phyloP scores from a whole-genome alignment of 1,140 invertebrate genomes.

The Halictus rubicundus region DNA sequence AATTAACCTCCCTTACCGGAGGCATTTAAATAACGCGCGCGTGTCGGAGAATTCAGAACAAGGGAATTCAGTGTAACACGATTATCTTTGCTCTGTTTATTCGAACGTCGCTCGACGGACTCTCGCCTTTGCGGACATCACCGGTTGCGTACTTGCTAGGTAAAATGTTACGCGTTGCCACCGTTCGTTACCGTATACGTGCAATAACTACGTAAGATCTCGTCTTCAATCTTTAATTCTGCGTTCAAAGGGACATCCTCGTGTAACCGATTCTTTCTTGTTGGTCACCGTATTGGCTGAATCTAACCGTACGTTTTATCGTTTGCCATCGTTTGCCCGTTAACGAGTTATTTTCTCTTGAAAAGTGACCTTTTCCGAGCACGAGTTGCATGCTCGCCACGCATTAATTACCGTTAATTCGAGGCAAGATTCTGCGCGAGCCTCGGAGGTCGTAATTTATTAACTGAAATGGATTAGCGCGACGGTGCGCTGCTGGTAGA shows the following conservation, averaged over 20 bases:
- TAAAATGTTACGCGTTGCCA: too few species aligned
- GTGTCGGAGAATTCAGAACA: not conserved
- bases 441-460: conserved; percentile 31
- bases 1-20: not conserved
- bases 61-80: not conserved
- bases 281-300: too few species aligned
- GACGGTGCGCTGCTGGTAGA: not conserved
- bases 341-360: not conserved
- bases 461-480: conserved; percentile 29
- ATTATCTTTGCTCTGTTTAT: not conserved
- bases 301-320: too few species aligned
- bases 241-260: too few species aligned
- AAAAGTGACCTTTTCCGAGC: not conserved
- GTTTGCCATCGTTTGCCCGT: not conserved
- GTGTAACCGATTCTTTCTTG: too few species aligned
- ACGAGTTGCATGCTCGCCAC: not conserved
- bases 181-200: too few species aligned
- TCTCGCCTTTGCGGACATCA: too few species aligned
- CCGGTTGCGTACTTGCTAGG: too few species aligned
- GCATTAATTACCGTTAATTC: conserved; percentile 42
- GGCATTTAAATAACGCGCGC: not conserved
- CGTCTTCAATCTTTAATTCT: too few species aligned
- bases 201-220: too few species aligned
- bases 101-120: not conserved
- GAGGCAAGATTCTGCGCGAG: conserved; percentile 9